These are phyloP conservation scores for Neotoma lepida DNA, from an alignment of 2,113 vertebrate genomes.

Conservation along the genomic window DNA sequence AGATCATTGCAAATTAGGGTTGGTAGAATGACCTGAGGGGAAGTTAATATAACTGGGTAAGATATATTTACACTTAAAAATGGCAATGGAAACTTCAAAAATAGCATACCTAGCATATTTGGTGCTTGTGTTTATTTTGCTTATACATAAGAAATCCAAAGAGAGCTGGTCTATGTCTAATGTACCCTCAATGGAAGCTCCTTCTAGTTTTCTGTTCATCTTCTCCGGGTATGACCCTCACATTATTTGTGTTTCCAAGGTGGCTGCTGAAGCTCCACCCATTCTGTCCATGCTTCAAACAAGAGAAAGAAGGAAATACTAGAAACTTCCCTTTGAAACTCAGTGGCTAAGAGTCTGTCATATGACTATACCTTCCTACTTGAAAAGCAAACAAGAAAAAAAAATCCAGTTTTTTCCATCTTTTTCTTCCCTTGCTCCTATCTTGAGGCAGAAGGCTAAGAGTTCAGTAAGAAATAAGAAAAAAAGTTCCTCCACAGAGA, in stretches of 20 bases:
- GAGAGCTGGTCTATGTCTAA: not conserved
- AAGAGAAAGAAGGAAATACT: not conserved
- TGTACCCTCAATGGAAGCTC: not conserved
- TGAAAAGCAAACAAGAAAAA: not conserved
- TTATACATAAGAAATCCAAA: not conserved
- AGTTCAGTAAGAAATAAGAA: conserved; percentile 13
- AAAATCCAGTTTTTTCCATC: not conserved
- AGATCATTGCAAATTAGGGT: not conserved
- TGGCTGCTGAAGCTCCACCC: not conserved
- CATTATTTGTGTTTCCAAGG: not conserved
- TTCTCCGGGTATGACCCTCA: not conserved
- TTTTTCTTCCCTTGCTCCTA: too few relatives aligned
- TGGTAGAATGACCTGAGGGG: not conserved
- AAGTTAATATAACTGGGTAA: not conserved
- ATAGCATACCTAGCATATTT: not conserved
- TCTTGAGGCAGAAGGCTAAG: not conserved
- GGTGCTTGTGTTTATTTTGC: not conserved
- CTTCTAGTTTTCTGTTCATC: not conserved
- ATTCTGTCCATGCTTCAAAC: not conserved
- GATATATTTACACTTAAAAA: conserved; percentile 29
- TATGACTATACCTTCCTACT: rapidly evolving
- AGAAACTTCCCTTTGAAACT: not conserved
- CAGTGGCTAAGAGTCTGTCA: not conserved
- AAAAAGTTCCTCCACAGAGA: not conserved
- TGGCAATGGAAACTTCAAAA: not conserved